Conservation (phyloP, 2,797 vertebrate genomes). For the Pantherophis alleghaniensis region DNA sequence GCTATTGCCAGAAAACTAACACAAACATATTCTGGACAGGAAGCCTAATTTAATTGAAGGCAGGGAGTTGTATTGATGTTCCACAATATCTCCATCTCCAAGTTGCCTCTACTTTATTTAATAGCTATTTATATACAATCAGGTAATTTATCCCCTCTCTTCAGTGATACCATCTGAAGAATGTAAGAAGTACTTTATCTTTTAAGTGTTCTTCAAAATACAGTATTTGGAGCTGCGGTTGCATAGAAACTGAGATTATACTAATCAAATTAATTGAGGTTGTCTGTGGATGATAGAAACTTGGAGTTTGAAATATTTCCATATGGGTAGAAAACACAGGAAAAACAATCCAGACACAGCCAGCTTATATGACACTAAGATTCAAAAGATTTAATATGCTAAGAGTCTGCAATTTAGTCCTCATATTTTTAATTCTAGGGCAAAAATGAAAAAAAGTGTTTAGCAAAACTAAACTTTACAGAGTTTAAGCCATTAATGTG, state of each 20-base stretch:
- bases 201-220: slow-evolving; percentile 19
- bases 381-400: neutral
- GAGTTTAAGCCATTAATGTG: slow-evolving; percentile 45
- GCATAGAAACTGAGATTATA: neutral
- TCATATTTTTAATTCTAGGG: neutral
- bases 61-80: slow-evolving; percentile 31
- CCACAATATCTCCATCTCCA: slow-evolving; percentile 14
- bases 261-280: neutral
- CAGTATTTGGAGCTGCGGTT: neutral
- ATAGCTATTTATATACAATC: slow-evolving; percentile 21
- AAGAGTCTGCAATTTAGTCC: neutral
- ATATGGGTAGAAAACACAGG: neutral
- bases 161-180: slow-evolving; percentile 19
- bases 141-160: slow-evolving; percentile 23
- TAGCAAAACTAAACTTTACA: slow-evolving; percentile 24
- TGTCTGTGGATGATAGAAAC: neutral
- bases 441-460: slow-evolving; percentile 22
- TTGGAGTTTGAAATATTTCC: neutral
- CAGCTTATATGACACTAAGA: neutral
- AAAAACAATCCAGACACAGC: neutral
- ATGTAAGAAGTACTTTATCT: slow-evolving; percentile 2
- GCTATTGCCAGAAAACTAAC: neutral
- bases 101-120: slow-evolving; percentile 12
- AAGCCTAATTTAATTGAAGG: neutral
- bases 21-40: neutral